These are phyloP conservation scores for Onychostruthus taczanowskii DNA, from an alignment of 2,113 vertebrate species.

Conservation along the genomic window DNA sequence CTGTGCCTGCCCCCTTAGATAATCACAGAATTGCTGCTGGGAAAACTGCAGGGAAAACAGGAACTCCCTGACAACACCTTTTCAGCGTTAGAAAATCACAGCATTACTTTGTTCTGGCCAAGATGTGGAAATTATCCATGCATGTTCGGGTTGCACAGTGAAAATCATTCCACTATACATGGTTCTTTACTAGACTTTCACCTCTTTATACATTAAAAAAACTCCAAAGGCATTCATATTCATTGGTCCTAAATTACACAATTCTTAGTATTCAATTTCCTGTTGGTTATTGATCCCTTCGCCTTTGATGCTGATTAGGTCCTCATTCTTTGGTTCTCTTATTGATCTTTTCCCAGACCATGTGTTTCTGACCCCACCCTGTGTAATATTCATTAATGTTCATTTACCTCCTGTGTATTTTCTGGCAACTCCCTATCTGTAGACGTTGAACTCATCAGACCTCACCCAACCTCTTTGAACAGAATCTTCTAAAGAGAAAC, in stretches of 20 bases:
- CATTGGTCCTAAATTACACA: neutral
- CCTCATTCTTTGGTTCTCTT: neutral
- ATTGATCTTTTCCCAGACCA: neutral
- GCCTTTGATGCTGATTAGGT: neutral
- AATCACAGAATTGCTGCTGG: neutral
- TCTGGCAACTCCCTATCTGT: neutral
- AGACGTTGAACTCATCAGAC: neutral
- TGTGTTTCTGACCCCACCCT: neutral
- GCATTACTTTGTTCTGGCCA: neutral
- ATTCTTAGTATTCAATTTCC: fast-evolving
- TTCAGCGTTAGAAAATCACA: neutral
- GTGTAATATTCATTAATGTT: neutral
- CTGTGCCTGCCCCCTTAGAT: fast-evolving
- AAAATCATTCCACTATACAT: neutral
- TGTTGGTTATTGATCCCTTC: neutral
- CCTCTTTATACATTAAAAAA: neutral
- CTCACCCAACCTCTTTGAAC: neutral
- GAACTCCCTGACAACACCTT: neutral
- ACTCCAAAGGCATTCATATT: fast-evolving
- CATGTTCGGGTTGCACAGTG: fast-evolving
- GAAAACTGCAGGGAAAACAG: neutral
- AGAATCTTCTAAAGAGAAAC: neutral
- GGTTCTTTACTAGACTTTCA: neutral
- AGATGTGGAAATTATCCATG: neutral
- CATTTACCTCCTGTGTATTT: neutral